Evolutionary conservation across 2,113 vertebrate genomes (phyloP).

Genomic region (Ursus arctos): DNA sequence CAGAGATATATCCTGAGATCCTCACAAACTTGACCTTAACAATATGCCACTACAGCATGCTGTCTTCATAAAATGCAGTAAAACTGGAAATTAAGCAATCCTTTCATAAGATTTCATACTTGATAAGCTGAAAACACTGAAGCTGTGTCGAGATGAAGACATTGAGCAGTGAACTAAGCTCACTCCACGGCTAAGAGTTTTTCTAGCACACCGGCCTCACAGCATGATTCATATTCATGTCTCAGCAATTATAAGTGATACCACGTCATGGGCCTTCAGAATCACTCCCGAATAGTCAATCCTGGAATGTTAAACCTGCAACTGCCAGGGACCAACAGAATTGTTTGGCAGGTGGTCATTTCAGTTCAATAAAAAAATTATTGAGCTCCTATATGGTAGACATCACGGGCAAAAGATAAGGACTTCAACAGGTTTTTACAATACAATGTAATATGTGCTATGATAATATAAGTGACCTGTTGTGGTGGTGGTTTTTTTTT

Average conservation of each 20-base stretch:
- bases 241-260: neutral
- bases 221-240: neutral
- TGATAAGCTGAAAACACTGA: neutral
- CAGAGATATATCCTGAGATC: neutral
- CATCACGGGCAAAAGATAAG: neutral
- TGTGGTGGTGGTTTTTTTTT: no score
- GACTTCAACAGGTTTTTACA: neutral
- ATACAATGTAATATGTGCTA: neutral
- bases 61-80: constrained; percentile 7
- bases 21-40: neutral
- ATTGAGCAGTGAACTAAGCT: neutral
- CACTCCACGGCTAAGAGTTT: neutral
- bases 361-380: neutral
- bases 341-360: neutral
- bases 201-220: neutral
- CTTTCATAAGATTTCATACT: neutral
- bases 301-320: neutral
- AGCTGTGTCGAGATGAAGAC: neutral
- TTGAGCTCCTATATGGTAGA: neutral
- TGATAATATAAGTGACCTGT: neutral
- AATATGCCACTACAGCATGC: neutral
- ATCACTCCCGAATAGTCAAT: neutral
- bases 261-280: neutral
- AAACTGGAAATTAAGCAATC: neutral
- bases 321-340: neutral